phyloP scores from a whole-genome alignment of 2,888 invertebrate species.

The Agonopterix heracliana region DNA sequence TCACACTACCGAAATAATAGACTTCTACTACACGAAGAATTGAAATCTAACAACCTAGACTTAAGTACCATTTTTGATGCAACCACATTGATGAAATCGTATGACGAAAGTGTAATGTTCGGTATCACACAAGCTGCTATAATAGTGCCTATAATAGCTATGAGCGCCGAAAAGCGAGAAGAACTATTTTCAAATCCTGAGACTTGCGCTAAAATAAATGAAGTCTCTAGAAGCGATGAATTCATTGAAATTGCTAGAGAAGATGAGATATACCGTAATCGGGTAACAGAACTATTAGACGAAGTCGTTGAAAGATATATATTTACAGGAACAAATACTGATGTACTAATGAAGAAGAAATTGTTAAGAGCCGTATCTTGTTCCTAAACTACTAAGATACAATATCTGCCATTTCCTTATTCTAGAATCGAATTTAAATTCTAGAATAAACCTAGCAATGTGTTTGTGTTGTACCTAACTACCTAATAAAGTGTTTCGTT shows the following conservation, averaged over 20 bases:
- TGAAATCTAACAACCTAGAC: slow-evolving; percentile 42
- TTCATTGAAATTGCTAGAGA: slow-evolving; percentile 43
- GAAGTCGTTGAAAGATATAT: slow-evolving; percentile 72
- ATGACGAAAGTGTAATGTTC: slow-evolving; percentile 46
- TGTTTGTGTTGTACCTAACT: too few relatives aligned
- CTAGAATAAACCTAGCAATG: too few relatives aligned
- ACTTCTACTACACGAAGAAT: slow-evolving; percentile 68
- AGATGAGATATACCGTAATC: slow-evolving; percentile 42
- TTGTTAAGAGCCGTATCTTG: not conserved
- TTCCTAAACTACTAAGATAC: not conserved
- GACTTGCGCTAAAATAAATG: slow-evolving; percentile 29
- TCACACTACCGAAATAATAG: slow-evolving; percentile 60
- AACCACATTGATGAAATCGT: slow-evolving; percentile 30
- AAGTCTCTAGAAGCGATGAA: slow-evolving; percentile 45
- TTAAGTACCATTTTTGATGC: slow-evolving; percentile 32
- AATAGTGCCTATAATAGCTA: slow-evolving; percentile 46
- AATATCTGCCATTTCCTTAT: too few relatives aligned
- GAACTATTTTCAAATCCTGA: slow-evolving; percentile 42
- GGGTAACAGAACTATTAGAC: slow-evolving; percentile 71
- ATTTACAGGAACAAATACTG: slow-evolving; percentile 13
- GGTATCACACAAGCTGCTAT: slow-evolving; percentile 54
- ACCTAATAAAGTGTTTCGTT: too few relatives aligned
- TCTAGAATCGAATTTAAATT: too few relatives aligned
- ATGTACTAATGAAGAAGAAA: too few relatives aligned
- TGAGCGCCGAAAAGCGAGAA: slow-evolving; percentile 35